phyloP scores from a whole-genome alignment of 2,113 vertebrate species.

The Myrmecophaga tridactyla region DNA sequence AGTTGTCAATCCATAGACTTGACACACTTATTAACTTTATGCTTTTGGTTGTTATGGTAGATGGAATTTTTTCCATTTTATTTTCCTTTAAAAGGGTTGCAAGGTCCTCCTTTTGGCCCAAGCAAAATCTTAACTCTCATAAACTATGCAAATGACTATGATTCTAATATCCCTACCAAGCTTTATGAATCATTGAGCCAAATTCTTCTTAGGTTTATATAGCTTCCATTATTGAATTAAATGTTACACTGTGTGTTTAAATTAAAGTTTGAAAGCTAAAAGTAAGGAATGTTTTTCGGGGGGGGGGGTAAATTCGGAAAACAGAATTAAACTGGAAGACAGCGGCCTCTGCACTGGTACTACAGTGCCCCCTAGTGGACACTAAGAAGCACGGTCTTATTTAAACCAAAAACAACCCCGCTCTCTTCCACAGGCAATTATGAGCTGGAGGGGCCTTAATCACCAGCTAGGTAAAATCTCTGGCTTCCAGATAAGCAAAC shows the following conservation, averaged over 20 bases:
- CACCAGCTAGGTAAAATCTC: background rate
- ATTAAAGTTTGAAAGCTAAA: slow-evolving; percentile 38
- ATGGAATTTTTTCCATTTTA: background rate
- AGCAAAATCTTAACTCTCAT: slow-evolving; percentile 5
- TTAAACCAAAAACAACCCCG: background rate
- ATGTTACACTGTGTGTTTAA: slow-evolving; percentile 8
- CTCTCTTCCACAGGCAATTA: background rate
- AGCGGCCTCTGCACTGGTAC: slow-evolving; percentile 42
- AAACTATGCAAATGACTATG: background rate
- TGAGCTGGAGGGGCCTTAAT: background rate
- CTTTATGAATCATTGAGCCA: background rate
- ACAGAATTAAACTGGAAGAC: background rate
- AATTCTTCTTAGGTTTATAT: slow-evolving; percentile 44
- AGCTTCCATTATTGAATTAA: slow-evolving; percentile 17
- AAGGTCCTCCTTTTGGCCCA: background rate
- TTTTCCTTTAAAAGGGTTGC: slow-evolving; percentile 34
- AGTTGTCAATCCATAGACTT: slow-evolving; percentile 17
- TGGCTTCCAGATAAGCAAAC: slow-evolving; percentile 6
- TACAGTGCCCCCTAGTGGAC: slow-evolving; percentile 77
- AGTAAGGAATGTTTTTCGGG: background rate
- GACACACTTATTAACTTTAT: background rate
- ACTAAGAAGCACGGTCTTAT: background rate
- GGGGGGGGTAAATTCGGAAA: background rate
- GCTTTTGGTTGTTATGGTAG: background rate
- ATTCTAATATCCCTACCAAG: background rate